Evolutionary conservation across 2,888 invertebrate genomes (phyloP), one percentile per base, ranked within the genome.

Genomic region (Drosophila neotestacea): DNA sequence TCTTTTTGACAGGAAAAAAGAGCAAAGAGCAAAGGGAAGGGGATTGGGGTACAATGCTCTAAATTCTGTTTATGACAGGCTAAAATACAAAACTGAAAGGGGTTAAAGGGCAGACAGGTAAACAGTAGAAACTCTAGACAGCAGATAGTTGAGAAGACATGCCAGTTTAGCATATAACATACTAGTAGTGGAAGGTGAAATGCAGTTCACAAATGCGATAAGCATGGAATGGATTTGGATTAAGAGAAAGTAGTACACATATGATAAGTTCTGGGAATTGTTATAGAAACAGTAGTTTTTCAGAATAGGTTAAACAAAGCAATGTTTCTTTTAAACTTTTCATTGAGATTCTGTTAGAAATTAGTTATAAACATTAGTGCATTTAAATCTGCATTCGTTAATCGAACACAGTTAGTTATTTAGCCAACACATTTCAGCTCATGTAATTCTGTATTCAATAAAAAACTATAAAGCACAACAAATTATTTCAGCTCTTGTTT

Each of bases 31-130:
- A 52, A 36, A 13, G 51, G 36, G 16, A 41, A 41, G 42, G 59
- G 16, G 4, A 6, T 47, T 10, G 38, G 48, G 52, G 51, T 61
- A 73, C 66, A 47, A 41, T 85, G 86, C 65, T 74, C 84, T 13
- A 80, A 82, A 81, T 81, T 66, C 74, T 52, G 48, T 77, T 61
- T 50, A 67, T 56, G 55, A 60, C 71, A 63, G 60, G 64, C 59
- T 50, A 39, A 34, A 34, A 32, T 32, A 32, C 32, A 22, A 32
- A 32, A 9, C 32, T 32, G 32, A 32, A 42, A 55, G 46, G 22
- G 66, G 48, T 52, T 48, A 71, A 70, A 59, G 41, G 50, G 62
- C 60, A 66, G 22, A 58, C 39, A 73, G 44, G 39, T 38, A 61
- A 44, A 27, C 32, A 46, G 44, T 6, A 51, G 48, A 52, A 38